Evolutionary conservation across 1,140 invertebrate genomes (phyloP), one percentile per base, ranked within the genome.

Genomic region (Patella vulgata): DNA sequence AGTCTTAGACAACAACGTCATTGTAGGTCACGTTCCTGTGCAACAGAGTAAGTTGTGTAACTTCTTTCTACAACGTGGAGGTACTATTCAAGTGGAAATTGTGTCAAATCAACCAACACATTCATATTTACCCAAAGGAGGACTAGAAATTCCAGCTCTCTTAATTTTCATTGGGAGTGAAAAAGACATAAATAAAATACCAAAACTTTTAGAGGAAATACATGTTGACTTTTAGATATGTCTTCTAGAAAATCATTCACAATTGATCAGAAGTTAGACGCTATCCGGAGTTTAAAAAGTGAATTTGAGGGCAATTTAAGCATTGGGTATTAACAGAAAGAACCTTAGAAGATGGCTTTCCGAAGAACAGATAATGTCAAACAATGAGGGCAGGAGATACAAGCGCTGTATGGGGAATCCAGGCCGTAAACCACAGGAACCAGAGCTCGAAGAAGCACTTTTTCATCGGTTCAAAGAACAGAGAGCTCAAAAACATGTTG

Each of bases 11-110:
- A 47, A 47, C 8, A 47, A 47, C 44, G 21, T 47, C 23, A 47
- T 47, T 14, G 21, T 47, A 11, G 21, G 44, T 14, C 44, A 47
- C 23, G 23, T 47, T 47, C 44, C 44, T 9, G 44, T 47, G 9
- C 11, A 47, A 47, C 11, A 47, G 9, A 47, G 44, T 21, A 47
- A 47, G 21, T 47, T 47, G 44, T 47, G 44, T 47, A 47, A 47
- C 11, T 47, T 47, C 44, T 47, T 47, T 21, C 11, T 47, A 14
- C 21, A 9, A 11, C 44, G 21, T 12, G 44, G 44, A 9, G 21
- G 11, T 21, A 21, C 44, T 12, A 47, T 47, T 47, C 21, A n/a
- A n/a, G n/a, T n/a, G n/a, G n/a, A n/a, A n/a, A n/a, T n/a, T n/a
- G n/a, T n/a, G n/a, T n/a, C n/a, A n/a, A n/a, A n/a, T n/a, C n/a